Conservation (phyloP, 2,797 vertebrate species). For the Perodicticus potto region DNA sequence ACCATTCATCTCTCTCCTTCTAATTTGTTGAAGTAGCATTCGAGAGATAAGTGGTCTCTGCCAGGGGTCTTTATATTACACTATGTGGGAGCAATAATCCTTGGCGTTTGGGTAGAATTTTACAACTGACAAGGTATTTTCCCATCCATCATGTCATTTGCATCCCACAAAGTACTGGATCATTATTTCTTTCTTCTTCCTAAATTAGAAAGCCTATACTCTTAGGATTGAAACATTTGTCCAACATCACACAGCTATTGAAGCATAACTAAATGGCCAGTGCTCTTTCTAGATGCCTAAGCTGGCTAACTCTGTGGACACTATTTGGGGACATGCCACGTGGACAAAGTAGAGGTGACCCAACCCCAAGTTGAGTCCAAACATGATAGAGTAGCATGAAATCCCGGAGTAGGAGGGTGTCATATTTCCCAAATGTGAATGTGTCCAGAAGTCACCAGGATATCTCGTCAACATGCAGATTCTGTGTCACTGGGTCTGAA, state of each 20-base stretch:
- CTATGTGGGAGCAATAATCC: neutral
- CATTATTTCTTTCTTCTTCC: neutral
- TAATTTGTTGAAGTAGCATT: slow-evolving; percentile 57
- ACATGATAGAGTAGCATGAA: neutral
- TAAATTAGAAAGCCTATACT: neutral
- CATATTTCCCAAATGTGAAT: neutral
- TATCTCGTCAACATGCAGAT: neutral
- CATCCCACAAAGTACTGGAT: neutral
- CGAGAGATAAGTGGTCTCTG: slow-evolving; percentile 53
- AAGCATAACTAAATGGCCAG: neutral
- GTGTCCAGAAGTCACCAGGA: neutral
- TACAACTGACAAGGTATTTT: slow-evolving; percentile 5
- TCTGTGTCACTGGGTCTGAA: neutral
- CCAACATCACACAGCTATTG: neutral
- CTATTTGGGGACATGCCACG: neutral
- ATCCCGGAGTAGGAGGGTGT: neutral
- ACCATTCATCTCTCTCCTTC: slow-evolving; percentile 42
- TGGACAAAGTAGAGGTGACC: neutral
- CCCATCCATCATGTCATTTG: neutral
- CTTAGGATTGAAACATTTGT: neutral
- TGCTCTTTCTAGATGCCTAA: slow-evolving; percentile 8
- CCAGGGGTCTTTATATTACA: neutral
- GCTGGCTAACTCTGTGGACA: neutral
- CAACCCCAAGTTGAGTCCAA: neutral
- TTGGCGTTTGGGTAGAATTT: slow-evolving; percentile 15